phyloP scores from a whole-genome alignment of 2,888 invertebrate genomes.

The Perdita meconis region DNA sequence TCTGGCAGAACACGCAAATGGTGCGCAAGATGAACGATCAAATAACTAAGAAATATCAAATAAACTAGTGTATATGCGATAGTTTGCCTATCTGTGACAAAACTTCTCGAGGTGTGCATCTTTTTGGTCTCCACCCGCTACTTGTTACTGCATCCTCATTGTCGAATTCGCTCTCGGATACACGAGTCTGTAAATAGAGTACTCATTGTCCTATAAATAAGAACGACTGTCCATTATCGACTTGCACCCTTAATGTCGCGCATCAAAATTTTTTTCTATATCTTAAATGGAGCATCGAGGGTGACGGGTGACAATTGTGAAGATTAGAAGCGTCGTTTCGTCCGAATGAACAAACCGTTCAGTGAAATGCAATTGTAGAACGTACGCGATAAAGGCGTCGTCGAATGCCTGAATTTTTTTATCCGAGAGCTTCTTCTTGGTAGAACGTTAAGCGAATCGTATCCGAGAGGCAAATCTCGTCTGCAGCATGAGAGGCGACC shows the following conservation, averaged over 20 bases:
- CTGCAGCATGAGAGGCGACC: background rate
- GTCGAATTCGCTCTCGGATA: slow-evolving; percentile 13
- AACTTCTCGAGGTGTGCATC: slow-evolving; percentile 16
- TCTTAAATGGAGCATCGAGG: background rate
- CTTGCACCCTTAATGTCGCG: slow-evolving; percentile 15
- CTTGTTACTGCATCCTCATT: slow-evolving; percentile 18
- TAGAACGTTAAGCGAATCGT: background rate
- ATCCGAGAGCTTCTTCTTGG: slow-evolving; percentile 51
- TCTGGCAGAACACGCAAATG: too few relatives aligned
- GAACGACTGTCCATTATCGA: slow-evolving; percentile 19
- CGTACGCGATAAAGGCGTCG: slow-evolving; percentile 4
- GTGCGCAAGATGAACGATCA: too few relatives aligned
- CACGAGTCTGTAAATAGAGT: slow-evolving; percentile 41
- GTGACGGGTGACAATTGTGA: background rate
- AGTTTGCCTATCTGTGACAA: slow-evolving; percentile 39
- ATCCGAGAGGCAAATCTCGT: background rate
- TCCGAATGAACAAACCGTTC: slow-evolving; percentile 10
- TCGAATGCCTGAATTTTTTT: slow-evolving; percentile 28
- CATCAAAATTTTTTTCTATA: slow-evolving; percentile 30
- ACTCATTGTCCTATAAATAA: slow-evolving; percentile 28
- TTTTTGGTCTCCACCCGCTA: slow-evolving; percentile 16
- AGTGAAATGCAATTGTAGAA: background rate
- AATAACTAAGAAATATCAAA: background rate
- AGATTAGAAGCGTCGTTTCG: slow-evolving; percentile 6
- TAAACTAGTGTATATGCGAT: background rate